Percentiles rank a stretch among this genome's conserved stretches.
These are phyloP conservation scores for Ardeotis arabs DNA, from an alignment of 2,113 vertebrate species.

Conservation along the genomic window DNA sequence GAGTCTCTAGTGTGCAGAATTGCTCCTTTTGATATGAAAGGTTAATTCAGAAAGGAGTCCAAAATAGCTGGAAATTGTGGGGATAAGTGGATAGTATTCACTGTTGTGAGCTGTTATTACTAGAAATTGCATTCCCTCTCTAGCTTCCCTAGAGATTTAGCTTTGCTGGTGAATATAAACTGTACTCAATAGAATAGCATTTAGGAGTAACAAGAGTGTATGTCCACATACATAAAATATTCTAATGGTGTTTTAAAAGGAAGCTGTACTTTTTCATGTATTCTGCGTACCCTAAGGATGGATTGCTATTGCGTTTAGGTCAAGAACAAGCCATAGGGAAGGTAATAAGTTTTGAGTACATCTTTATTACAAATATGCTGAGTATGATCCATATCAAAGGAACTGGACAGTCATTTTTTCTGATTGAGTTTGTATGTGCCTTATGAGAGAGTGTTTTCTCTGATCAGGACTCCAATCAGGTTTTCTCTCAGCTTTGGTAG, in stretches of 20 bases:
- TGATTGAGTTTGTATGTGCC: slow-evolving; percentile 27
- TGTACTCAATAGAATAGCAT: slow-evolving; percentile 79
- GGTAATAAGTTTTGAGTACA: slow-evolving; percentile 65
- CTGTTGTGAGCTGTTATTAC: slow-evolving; percentile 88
- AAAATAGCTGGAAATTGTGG: slow-evolving; percentile 87
- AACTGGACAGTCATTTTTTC: slow-evolving; percentile 15
- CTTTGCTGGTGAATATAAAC: slow-evolving; percentile 84
- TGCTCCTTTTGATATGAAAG: slow-evolving; percentile 91
- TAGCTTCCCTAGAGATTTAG: slow-evolving; percentile 78
- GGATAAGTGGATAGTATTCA: slow-evolving; percentile 86
- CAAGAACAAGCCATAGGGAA: slow-evolving; percentile 66
- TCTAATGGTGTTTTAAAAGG: slow-evolving; percentile 77
- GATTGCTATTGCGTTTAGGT: slow-evolving; percentile 73
- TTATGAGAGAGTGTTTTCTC: slow-evolving; percentile 15
- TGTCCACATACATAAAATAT: slow-evolving; percentile 82
- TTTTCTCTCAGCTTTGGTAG: slow-evolving; percentile 41
- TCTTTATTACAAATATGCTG: slow-evolving; percentile 58
- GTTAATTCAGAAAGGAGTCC: slow-evolving; percentile 90
- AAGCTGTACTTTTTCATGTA: slow-evolving; percentile 73
- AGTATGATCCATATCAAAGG: slow-evolving; percentile 43
- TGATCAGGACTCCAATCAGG: slow-evolving; percentile 10
- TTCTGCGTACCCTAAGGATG: slow-evolving; percentile 73
- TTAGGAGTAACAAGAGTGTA: slow-evolving; percentile 81
- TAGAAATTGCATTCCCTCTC: slow-evolving; percentile 85
- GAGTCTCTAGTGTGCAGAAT: slow-evolving; percentile 87